Evolutionary conservation across 1,140 invertebrate genomes (phyloP).

Genomic region (Cydia fagiglandana): DNA sequence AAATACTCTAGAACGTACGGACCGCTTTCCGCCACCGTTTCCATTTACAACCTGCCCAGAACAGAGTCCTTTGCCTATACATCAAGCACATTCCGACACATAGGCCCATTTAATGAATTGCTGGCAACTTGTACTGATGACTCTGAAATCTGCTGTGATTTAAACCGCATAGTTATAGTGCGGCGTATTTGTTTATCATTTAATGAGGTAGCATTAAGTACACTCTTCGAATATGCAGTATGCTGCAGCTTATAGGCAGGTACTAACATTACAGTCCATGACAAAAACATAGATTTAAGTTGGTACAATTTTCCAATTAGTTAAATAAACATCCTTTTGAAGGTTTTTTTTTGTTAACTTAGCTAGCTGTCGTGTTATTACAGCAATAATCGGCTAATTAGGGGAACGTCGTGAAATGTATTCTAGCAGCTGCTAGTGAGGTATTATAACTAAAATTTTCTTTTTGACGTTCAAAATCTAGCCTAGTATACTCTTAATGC

Average conservation of each 20-base stretch:
- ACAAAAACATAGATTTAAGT: no score
- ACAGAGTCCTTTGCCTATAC: conserved; percentile 55
- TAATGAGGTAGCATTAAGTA: conserved; percentile 2
- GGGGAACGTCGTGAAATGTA: no score
- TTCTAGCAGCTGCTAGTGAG: no score
- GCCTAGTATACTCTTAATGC: background rate
- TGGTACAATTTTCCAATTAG: no score
- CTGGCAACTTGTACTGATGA: conserved; percentile 56
- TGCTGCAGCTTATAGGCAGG: background rate
- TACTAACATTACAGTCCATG: no score
- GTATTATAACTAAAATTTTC: no score
- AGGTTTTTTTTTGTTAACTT: no score
- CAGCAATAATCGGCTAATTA: no score
- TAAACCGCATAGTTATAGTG: conserved; percentile 40
- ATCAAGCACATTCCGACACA: conserved; percentile 67
- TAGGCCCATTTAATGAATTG: conserved; percentile 70
- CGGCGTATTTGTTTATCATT: conserved; percentile 19
- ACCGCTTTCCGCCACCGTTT: conserved; percentile 36
- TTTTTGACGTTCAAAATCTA: background rate
- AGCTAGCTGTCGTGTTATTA: no score
- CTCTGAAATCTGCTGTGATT: conserved; percentile 63
- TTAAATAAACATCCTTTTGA: no score
- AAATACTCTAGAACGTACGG: conserved; percentile 9
- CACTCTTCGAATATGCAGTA: background rate
- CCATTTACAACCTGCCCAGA: conserved; percentile 35